phyloP scores from a whole-genome alignment of 2,113 vertebrate species.

The Nicator chloris region DNA sequence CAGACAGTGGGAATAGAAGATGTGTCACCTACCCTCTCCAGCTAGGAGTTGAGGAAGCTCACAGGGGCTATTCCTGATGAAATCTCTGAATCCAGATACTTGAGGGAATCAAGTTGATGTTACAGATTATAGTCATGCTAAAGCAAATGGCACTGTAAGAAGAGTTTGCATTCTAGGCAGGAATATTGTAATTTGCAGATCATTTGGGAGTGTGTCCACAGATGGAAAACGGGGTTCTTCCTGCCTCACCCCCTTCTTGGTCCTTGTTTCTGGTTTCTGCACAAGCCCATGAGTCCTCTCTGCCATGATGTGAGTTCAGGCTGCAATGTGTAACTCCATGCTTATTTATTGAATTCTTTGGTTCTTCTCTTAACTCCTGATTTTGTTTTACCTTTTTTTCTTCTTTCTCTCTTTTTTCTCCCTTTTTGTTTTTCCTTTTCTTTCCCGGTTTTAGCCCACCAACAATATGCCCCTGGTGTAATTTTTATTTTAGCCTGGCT shows the following conservation, averaged over 20 bases:
- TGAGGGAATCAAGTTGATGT: not conserved
- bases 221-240: not conserved
- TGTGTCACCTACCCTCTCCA: not conserved
- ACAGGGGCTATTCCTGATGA: rapidly evolving
- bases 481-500: not conserved
- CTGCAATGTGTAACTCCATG: not conserved
- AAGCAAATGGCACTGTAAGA: not conserved
- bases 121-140: rapidly evolving
- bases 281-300: not conserved
- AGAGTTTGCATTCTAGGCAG: not conserved
- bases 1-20: not conserved
- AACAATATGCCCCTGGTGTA: not conserved
- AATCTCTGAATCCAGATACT: not conserved
- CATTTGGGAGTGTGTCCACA: not conserved
- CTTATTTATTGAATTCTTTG: not conserved
- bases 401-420: rapidly evolving
- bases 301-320: not conserved
- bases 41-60: not conserved
- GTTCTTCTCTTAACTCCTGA: not conserved
- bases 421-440: not conserved
- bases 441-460: not conserved
- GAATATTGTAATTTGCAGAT: not conserved
- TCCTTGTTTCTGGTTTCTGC: not conserved
- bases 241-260: not conserved
- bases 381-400: not conserved